Base-by-base conservation (phyloP, 2,797 vertebrate species). In the Pagetopsis macropterus region DNA sequence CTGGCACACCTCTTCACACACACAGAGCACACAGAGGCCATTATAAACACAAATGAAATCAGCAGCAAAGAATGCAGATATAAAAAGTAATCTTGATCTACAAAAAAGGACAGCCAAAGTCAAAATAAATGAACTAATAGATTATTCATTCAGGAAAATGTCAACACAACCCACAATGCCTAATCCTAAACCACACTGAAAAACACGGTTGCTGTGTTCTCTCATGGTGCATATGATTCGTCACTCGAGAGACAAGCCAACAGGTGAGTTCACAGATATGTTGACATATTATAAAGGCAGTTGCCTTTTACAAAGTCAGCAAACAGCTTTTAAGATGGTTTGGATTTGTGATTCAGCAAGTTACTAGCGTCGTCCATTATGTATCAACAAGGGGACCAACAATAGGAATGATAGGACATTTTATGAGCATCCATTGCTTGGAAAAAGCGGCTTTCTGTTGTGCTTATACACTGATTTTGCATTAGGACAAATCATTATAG, bases 31-130 rank as follows among this genome's bases (percentile, higher is more conserved):
- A 69, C 27, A 45, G 54, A 71, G 33, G 15, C 51, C 76, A 54
- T 85, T 81, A 37, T 76, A 65, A 71, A 52, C 14, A 58, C 70
- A 76, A 79, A 48, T 63, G 58, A 80, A 65, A 65, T 58, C 46
- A 78, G 70, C 11, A 27, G 23, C 49, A 48, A 58, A 66, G 27
- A 81, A 70, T 63, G 51, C n/a, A 45, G 48, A 43, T 12, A 43
- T 33, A n/a, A 3, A 63, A 79, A 41, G 14, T 72, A 48, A 70
- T 67, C n/a, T 27, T 65, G 37, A 70, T 72, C 12, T 19, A 17
- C 37, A 64, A 75, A 51, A 61, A 43, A 12, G 14, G 55, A 59
- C 9, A 62, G 37, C 37, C 23, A 55, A 40, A 9, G 17, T 54
- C 14, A 54, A 62, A 67, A 52, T 58, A 23, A 63, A 54, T 33